Percentiles rank a stretch among this genome's conserved stretches.
Conservation (phyloP, 2,113 vertebrate genomes). For the Pelecanoides urinatrix region DNA sequence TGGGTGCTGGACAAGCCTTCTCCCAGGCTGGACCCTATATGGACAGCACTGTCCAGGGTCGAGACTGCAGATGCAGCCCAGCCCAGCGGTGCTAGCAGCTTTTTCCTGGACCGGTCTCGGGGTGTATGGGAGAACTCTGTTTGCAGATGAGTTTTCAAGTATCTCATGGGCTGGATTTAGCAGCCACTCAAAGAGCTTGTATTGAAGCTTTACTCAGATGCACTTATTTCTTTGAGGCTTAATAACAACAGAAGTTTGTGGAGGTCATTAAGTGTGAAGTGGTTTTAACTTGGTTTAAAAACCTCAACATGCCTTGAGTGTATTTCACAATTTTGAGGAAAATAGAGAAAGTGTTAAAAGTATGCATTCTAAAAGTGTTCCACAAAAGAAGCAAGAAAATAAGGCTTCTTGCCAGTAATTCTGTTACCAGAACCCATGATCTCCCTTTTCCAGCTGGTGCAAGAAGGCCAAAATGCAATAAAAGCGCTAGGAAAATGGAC, state of each 20-base stretch:
- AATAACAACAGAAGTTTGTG: neutral
- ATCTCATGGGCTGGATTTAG: neutral
- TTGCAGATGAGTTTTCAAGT: neutral
- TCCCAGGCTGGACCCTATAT: neutral
- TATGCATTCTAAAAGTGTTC: neutral
- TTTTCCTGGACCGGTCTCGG: neutral
- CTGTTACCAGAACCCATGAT: neutral
- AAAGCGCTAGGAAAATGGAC: neutral
- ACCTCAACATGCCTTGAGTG: neutral
- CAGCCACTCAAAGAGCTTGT: neutral
- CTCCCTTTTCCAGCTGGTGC: constrained; percentile 11
- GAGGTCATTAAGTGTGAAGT: neutral
- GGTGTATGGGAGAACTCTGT: neutral
- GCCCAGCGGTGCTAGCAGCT: neutral
- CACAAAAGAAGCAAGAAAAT: constrained; percentile 2
- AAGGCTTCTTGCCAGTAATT: constrained; percentile 24
- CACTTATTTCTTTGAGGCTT: neutral
- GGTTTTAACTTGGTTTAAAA: neutral
- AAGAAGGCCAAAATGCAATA: constrained; percentile 1
- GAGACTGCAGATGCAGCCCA: neutral
- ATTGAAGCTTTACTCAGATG: neutral
- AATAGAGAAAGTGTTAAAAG: neutral
- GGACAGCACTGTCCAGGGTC: neutral
- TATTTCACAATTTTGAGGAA: neutral
- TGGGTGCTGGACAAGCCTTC: neutral